These are phyloP conservation scores for Distichodus sexfasciatus DNA, from an alignment of 2,797 vertebrate species.

Conservation along the genomic window DNA sequence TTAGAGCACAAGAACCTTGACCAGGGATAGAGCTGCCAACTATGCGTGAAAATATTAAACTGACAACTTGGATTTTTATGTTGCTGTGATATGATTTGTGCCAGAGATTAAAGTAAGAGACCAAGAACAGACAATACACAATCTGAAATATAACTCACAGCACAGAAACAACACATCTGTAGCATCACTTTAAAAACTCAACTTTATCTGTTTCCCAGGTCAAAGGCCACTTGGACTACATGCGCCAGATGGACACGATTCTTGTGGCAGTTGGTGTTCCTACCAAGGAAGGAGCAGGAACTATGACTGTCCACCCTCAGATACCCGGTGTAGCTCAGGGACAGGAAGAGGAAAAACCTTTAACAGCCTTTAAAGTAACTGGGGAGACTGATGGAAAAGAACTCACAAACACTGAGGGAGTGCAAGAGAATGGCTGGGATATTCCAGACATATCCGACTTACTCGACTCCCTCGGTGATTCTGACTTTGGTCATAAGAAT, in stretches of 20 bases:
- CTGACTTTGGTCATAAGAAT: slow-evolving; percentile 20
- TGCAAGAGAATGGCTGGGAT: slow-evolving; percentile 68
- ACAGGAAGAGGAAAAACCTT: not conserved
- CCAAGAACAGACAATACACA: not conserved
- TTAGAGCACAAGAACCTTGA: not conserved
- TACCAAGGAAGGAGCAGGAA: slow-evolving; percentile 76
- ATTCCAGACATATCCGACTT: slow-evolving; percentile 79
- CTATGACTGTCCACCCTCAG: slow-evolving; percentile 45
- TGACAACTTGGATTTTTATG: not conserved
- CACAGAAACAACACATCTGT: not conserved
- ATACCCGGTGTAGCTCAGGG: slow-evolving; percentile 31
- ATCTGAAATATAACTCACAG: too few relatives aligned
- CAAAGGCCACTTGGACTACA: slow-evolving; percentile 94
- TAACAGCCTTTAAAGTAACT: slow-evolving; percentile 4
- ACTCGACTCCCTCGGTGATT: slow-evolving; percentile 65
- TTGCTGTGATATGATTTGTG: not conserved
- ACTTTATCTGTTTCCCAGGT: slow-evolving; percentile 73
- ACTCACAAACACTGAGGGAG: slow-evolving; percentile 29
- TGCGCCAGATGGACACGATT: slow-evolving; percentile 94
- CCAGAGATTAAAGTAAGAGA: not conserved
- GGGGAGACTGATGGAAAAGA: slow-evolving; percentile 1
- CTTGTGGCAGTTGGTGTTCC: slow-evolving; percentile 87
- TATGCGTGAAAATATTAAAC: not conserved
- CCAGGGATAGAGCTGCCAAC: not conserved
- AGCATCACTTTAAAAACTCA: not conserved